Evolutionary conservation across 2,888 invertebrate genomes (phyloP), one percentile per base, ranked within the genome.

Genomic region (Drosophila peninsularis): DNA sequence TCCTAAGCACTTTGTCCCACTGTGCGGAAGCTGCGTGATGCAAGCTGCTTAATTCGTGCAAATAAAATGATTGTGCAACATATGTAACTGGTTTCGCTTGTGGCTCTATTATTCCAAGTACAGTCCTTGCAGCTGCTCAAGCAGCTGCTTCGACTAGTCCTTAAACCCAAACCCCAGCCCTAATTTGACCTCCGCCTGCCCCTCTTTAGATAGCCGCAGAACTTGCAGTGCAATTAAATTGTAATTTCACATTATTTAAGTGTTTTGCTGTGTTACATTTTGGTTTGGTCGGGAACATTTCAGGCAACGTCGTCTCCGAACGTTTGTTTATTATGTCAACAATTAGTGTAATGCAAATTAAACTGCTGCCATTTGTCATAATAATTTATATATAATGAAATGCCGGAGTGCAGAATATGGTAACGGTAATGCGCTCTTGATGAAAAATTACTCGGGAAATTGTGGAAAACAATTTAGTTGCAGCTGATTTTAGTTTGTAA

Each of bases 1-100:
- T 36, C 14, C 2, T n/a, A 24, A 52, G 13, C 14, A 9, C 1
- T 7, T 37, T 24, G 19, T 3, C 10, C 56, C 88, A 82, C 82
- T 75, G 88, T 82, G 66, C 77, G 39, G 44, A 34, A 42, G 44
- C 57, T 56, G 58, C 41, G 64, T 64, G 58, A 34, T 66, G 61
- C 57, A 62, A 75, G 67, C 64, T 88, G 88, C 77, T 88, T 89
- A 83, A 83, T 89, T 89, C 69, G 69, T 70, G 77, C 88, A 83
- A 83, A 83, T 83, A 83, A 83, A 89, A 83, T 89, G 80, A 88
- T 89, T 83, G 86, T 89, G 90, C 73, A 89, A 85, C 83, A 83
- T 83, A 89, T 83, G 83, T 79, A 81, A 74, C 64, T 63, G 42
- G 66, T 44, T 49, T 57, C 50, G 63, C 63, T 68, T 74, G 68